phyloP scores from a whole-genome alignment of 2,888 invertebrate species.

The Cheilosia urbana region DNA sequence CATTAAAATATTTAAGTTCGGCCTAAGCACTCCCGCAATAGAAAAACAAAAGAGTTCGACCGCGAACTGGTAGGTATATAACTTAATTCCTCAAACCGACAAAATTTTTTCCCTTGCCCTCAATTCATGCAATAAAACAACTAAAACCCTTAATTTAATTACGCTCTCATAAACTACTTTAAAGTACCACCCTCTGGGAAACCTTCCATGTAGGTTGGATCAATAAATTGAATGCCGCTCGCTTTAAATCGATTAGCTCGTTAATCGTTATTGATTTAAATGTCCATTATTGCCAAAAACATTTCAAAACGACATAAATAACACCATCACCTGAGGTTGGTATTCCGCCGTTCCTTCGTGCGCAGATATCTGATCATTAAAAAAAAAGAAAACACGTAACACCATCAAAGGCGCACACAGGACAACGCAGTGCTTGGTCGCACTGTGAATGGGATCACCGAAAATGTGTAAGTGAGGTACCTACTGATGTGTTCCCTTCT shows the following conservation, averaged over 20 bases:
- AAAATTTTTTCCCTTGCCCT: too few relatives aligned
- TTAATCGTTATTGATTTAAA: constrained; percentile 68
- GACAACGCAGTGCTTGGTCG: constrained; percentile 10
- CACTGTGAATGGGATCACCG: constrained; percentile 1
- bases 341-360: background rate
- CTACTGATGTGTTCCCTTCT: background rate
- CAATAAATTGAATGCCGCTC: constrained; percentile 35
- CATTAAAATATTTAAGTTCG: too few relatives aligned
- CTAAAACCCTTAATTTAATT: constrained; percentile 9
- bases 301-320: constrained; percentile 66
- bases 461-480: constrained; percentile 20
- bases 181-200: constrained; percentile 4
- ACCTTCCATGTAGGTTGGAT: constrained; percentile 12
- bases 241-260: constrained; percentile 61
- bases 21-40: too few relatives aligned
- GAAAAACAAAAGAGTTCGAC: background rate
- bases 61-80: background rate
- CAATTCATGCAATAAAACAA: too few relatives aligned
- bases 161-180: constrained; percentile 10
- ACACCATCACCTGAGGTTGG: constrained; percentile 53
- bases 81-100: background rate
- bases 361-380: constrained; percentile 51
- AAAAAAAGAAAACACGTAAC: constrained; percentile 26
- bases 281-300: constrained; percentile 66
- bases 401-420: constrained; percentile 25